phyloP scores from a whole-genome alignment of 2,797 vertebrate genomes.

The Phoxinus dragarum region DNA sequence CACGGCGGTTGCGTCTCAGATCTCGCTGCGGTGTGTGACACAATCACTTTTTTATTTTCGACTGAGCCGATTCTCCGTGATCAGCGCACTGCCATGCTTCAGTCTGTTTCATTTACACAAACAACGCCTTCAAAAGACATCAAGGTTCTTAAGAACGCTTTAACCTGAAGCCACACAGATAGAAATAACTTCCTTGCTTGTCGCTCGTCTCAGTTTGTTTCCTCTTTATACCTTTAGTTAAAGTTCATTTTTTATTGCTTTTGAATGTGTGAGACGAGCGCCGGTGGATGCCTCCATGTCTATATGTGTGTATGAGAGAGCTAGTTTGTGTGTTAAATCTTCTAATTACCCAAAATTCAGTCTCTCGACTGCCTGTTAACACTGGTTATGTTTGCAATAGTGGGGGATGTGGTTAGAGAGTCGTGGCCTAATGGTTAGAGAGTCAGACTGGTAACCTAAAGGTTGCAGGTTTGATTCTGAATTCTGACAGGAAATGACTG shows the following conservation, averaged over 20 bases:
- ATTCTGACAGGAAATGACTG: too few relatives aligned
- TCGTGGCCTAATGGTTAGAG: too few relatives aligned
- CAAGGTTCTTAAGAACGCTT: slow-evolving; percentile 51
- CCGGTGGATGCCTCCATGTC: slow-evolving; percentile 34
- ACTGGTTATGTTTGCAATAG: background rate
- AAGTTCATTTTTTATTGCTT: slow-evolving; percentile 37
- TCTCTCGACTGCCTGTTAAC: background rate
- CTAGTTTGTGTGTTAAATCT: slow-evolving; percentile 6
- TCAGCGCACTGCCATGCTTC: slow-evolving; percentile 31
- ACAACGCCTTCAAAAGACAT: slow-evolving; percentile 49
- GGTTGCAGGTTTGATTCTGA: too few relatives aligned
- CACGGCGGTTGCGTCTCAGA: slow-evolving; percentile 23
- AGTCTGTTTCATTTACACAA: slow-evolving; percentile 54
- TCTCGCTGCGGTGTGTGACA: slow-evolving; percentile 33
- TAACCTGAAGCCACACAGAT: slow-evolving; percentile 56
- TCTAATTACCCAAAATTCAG: background rate
- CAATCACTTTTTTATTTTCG: slow-evolving; percentile 31
- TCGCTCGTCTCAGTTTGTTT: slow-evolving; percentile 50
- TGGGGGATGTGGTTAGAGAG: too few relatives aligned
- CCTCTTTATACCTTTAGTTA: slow-evolving; percentile 25
- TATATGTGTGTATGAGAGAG: slow-evolving; percentile 7
- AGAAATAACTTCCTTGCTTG: slow-evolving; percentile 57
- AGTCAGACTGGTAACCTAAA: too few relatives aligned
- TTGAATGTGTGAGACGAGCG: slow-evolving; percentile 16
- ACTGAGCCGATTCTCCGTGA: slow-evolving; percentile 23